Percentiles rank a stretch among this genome's conserved stretches.
Evolutionary conservation across 2,888 invertebrate genomes (phyloP).

Genomic region (Ommatoiulus sabulosus): DNA sequence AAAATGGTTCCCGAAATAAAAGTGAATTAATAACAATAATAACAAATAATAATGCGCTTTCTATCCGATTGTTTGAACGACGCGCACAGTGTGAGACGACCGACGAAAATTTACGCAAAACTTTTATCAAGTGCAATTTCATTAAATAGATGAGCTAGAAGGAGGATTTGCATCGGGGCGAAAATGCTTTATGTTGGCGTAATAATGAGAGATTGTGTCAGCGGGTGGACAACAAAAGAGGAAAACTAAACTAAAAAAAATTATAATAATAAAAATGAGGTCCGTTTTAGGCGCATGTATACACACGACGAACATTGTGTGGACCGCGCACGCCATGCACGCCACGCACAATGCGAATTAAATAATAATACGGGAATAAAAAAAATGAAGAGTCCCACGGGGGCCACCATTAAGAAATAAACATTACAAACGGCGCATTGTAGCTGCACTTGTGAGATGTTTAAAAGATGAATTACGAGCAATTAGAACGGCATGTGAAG

Average conservation of each 20-base stretch:
- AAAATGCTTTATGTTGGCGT: constrained; percentile 36
- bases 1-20: constrained; percentile 12
- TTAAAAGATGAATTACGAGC: constrained; percentile 39
- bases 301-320: not conserved
- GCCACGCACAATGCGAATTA: not conserved
- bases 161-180: not conserved
- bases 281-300: constrained; percentile 3
- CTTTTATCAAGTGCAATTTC: constrained; percentile 32
- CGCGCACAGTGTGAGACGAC: constrained; percentile 18
- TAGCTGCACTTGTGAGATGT: not conserved
- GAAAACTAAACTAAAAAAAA: not conserved
- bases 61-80: constrained; percentile 32
- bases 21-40: constrained; percentile 45
- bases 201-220: constrained; percentile 45
- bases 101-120: not conserved
- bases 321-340: constrained; percentile 18
- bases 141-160: not conserved
- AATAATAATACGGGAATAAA: not conserved
- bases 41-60: constrained; percentile 26
- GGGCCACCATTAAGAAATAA: constrained; percentile 45
- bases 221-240: constrained; percentile 45
- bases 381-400: not conserved
- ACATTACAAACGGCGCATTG: not conserved
- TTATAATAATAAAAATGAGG: not conserved
- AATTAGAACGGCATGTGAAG: not conserved